Percentiles rank a stretch among this genome's conserved stretches.
Conservation (phyloP, 2,113 vertebrate species). For the Anolis sagrei region DNA sequence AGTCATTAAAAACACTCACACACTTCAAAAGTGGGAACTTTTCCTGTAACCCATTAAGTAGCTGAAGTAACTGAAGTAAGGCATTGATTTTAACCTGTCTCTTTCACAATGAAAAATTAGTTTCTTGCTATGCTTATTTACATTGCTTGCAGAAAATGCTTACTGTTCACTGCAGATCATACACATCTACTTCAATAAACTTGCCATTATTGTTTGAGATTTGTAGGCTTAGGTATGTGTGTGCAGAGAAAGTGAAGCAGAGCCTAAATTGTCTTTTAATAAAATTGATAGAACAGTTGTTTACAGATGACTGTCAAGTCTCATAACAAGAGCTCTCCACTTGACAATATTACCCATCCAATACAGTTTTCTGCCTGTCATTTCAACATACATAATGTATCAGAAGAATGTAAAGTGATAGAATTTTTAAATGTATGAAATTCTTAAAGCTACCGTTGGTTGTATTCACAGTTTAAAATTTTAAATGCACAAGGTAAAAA, state of each 20-base stretch:
- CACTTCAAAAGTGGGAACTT: background rate
- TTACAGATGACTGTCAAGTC: slow-evolving; percentile 42
- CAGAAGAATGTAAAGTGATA: slow-evolving; percentile 18
- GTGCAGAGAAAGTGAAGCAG: background rate
- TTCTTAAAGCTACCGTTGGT: slow-evolving; percentile 38
- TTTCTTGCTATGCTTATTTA: background rate
- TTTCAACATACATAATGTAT: slow-evolving; percentile 11
- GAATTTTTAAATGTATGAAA: background rate
- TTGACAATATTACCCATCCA: slow-evolving; percentile 24
- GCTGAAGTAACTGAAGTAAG: background rate
- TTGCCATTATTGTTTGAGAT: background rate
- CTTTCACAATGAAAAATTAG: background rate
- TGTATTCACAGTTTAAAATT: slow-evolving; percentile 10
- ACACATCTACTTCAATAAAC: background rate
- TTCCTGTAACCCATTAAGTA: background rate
- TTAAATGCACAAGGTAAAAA: background rate
- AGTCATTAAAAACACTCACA: background rate
- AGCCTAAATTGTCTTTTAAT: slow-evolving; percentile 27
- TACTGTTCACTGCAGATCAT: background rate
- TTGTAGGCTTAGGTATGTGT: background rate
- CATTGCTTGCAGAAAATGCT: background rate
- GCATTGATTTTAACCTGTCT: background rate
- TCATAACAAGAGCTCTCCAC: slow-evolving; percentile 7
- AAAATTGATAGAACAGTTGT: background rate
- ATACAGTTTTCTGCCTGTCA: slow-evolving; percentile 43